Evolutionary conservation across 2,888 invertebrate genomes (phyloP).

Genomic region (Ramazzottius varieornatus): DNA sequence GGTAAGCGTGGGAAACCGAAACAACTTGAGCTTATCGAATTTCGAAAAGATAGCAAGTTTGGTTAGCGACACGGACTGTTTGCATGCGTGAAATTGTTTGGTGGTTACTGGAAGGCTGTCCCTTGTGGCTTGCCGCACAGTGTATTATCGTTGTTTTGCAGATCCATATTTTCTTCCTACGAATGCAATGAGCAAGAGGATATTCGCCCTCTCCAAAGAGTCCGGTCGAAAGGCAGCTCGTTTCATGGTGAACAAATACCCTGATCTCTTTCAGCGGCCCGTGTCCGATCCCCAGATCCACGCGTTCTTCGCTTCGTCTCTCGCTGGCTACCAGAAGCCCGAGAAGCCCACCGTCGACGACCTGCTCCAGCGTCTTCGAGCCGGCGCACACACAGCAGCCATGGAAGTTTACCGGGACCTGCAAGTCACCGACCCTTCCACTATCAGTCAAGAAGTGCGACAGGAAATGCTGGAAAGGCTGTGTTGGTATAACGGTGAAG

Average conservation of each 20-base stretch:
- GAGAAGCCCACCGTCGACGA: background rate
- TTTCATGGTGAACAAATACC: slow-evolving; percentile 5
- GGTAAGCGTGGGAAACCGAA: slow-evolving; percentile 8
- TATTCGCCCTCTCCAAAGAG: slow-evolving; percentile 7
- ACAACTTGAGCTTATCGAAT: no score
- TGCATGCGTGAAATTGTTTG: background rate
- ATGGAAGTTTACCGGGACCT: background rate
- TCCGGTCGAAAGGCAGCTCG: slow-evolving; percentile 8
- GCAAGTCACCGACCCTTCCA: background rate
- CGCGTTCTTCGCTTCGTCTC: background rate
- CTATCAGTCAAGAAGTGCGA: background rate
- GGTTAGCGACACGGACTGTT: no score
- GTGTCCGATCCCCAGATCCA: background rate
- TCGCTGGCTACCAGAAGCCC: background rate
- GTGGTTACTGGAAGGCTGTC: slow-evolving; percentile 12
- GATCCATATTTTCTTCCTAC: slow-evolving; percentile 13
- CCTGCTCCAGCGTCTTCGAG: background rate
- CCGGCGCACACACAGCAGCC: background rate
- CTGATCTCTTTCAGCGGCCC: background rate
- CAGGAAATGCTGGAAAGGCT: background rate
- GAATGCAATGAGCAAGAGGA: background rate
- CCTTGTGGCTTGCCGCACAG: slow-evolving; percentile 15
- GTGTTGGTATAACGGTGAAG: background rate
- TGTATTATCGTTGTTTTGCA: no score
- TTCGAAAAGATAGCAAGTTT: no score